Conservation (phyloP, 2,888 invertebrate genomes). For the Meliscaeva auricollis region DNA sequence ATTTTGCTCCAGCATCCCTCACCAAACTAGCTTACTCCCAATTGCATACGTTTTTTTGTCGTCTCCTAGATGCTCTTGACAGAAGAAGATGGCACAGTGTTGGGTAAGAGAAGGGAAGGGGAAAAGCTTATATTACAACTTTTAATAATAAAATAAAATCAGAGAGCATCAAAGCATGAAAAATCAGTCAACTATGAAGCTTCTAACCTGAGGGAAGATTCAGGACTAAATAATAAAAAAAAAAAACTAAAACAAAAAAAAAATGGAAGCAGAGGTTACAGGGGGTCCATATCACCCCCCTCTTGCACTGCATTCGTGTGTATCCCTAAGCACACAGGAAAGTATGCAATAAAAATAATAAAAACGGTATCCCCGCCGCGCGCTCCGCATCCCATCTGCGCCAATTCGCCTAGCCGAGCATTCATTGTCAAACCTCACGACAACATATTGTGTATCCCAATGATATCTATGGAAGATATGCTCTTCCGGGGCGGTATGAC, state of each 20-base stretch:
- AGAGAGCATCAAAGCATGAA: slow-evolving; percentile 83
- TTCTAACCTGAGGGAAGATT: slow-evolving; percentile 71
- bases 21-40: slow-evolving; percentile 7
- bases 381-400: slow-evolving; percentile 33
- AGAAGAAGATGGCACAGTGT: background rate
- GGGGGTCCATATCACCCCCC: slow-evolving; percentile 21
- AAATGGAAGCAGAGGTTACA: background rate
- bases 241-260: slow-evolving; percentile 12
- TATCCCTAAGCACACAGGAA: slow-evolving; percentile 35
- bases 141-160: slow-evolving; percentile 82
- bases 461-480: background rate
- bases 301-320: slow-evolving; percentile 39
- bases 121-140: slow-evolving; percentile 76
- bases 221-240: background rate
- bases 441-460: slow-evolving; percentile 67
- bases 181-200: slow-evolving; percentile 83
- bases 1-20: slow-evolving; percentile 13
- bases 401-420: background rate
- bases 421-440: slow-evolving; percentile 74
- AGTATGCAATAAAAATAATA: slow-evolving; percentile 73
- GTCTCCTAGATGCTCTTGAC: background rate
- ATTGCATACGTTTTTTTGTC: slow-evolving; percentile 47
- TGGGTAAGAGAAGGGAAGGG: background rate
- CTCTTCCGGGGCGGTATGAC: background rate
- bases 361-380: slow-evolving; percentile 48